Evolutionary conservation across 2,888 invertebrate species (phyloP), one percentile per base, ranked within the genome.

Genomic region (Epinotia ramella): DNA sequence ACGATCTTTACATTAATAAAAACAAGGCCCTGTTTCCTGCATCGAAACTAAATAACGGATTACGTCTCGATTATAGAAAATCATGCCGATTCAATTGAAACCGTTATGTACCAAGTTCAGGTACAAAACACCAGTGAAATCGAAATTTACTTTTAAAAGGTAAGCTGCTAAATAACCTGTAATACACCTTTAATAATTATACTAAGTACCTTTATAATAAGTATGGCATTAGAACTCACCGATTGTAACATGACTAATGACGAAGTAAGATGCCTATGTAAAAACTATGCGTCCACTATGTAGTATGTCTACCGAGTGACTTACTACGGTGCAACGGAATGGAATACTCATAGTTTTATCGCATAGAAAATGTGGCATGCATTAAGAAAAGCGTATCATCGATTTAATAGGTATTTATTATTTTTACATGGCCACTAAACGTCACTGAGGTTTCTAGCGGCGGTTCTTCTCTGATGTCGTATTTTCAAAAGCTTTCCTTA

Each of bases 291-390:
- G 56, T 40, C 33, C 56, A 16, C 28, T 53, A n/a, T 28, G 53
- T 56, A 18, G 33, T 28, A 18, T 53, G 53, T 18, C 53, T 66
- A 56, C 53, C 24, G 33, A 56, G 12, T 33, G 66, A 33, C 28
- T 66, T 56, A 33, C 53, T 53, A 53, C 53, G n/a, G 67, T 12
- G 18, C 57, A 57, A 69, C 24, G 44, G 24, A 46, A 69, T 24
- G 44, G 24, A 46, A 13, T 68, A 49, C 66, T 56, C 53, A 33
- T 66, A 33, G 53, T 56, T 62, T 59, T 68, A 74, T 65, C 53
- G 66, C 75, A 66, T 66, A 62, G 65, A 49, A 53, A 75, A 75
- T 75, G 70, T 75, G 70, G 65, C 49, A 64, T 60, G 75, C 65
- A 65, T 71, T 71, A 49, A 53, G 18, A 70, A 75, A 62, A 49